Evolutionary conservation across 1,140 invertebrate species (phyloP).

Genomic region (Drosophila hydei): DNA sequence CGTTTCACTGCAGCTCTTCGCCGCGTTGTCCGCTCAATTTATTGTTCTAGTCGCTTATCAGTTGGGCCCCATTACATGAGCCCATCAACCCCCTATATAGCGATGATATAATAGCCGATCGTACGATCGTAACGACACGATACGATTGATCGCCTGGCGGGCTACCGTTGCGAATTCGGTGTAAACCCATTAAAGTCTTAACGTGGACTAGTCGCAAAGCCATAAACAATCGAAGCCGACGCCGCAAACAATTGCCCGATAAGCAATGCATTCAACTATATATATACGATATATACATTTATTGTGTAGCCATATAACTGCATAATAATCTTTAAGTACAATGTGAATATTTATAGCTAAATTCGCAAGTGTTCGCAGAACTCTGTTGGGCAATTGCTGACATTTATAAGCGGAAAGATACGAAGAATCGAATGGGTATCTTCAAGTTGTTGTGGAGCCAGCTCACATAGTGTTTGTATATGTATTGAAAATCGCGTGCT

Average conservation of each 20-base stretch:
- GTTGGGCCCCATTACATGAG: constrained; percentile 26
- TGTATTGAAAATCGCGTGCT: no score
- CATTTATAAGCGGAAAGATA: no score
- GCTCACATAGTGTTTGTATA: no score
- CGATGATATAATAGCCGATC: constrained; percentile 43
- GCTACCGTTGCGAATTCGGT: constrained; percentile 34
- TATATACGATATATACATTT: constrained; percentile 6
- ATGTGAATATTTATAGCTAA: not conserved
- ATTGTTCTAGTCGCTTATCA: constrained; percentile 33
- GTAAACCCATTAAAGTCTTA: constrained; percentile 45
- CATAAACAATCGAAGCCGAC: constrained; percentile 10
- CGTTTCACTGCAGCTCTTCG: constrained; percentile 2
- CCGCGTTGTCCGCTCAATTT: not conserved
- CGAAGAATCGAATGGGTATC: no score
- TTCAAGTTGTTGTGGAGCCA: no score
- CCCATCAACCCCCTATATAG: constrained; percentile 26
- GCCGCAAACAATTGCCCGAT: constrained; percentile 17
- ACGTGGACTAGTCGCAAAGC: constrained; percentile 18
- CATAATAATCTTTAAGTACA: not conserved
- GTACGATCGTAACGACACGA: not conserved
- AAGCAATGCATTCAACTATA: constrained; percentile 19
- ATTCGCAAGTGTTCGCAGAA: not conserved
- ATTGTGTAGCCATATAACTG: constrained; percentile 12
- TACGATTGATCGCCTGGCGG: constrained; percentile 5
- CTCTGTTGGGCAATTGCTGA: not conserved